phyloP scores from a whole-genome alignment of 2,797 vertebrate genomes.

The Lates japonicus region DNA sequence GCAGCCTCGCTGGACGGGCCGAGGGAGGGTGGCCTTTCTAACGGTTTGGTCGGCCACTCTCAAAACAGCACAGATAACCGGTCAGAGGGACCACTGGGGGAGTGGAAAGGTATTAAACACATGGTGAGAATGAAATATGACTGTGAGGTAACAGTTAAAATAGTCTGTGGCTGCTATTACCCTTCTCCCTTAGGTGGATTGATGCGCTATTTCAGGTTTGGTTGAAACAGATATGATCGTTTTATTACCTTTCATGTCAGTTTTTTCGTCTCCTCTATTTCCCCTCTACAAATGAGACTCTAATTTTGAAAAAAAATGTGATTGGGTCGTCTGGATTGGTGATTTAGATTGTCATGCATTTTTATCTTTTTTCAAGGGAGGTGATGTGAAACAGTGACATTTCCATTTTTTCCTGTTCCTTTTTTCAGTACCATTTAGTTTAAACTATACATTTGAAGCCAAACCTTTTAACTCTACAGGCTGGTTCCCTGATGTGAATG shows the following conservation, averaged over 20 bases:
- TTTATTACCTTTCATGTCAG: conserved; percentile 38
- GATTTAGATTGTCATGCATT: conserved; percentile 33
- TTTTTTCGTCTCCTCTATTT: conserved; percentile 37
- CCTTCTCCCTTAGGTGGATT: conserved; percentile 42
- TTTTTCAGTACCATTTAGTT: background rate
- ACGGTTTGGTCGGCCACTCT: conserved; percentile 74
- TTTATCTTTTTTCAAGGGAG: conserved; percentile 13
- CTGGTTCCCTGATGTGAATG: background rate
- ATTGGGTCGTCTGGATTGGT: conserved; percentile 36
- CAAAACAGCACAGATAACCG: conserved; percentile 73
- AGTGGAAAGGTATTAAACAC: conserved; percentile 66
- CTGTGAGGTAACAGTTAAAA: conserved; percentile 47
- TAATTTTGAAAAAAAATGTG: conserved; percentile 22
- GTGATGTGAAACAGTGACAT: conserved; percentile 4
- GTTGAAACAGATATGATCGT: conserved; percentile 47
- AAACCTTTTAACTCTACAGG: conserved; percentile 1
- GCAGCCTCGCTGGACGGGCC: conserved; percentile 54
- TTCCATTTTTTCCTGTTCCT: conserved; percentile 6
- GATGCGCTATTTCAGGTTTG: conserved; percentile 37
- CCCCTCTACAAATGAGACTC: conserved; percentile 15
- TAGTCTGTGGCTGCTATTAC: conserved; percentile 48
- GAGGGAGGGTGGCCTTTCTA: conserved; percentile 71
- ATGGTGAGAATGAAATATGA: conserved; percentile 62
- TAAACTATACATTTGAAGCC: conserved; percentile 4
- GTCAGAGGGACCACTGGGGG: conserved; percentile 51